phyloP scores from a whole-genome alignment of 2,888 invertebrate genomes.

The Hydriomena furcata region DNA sequence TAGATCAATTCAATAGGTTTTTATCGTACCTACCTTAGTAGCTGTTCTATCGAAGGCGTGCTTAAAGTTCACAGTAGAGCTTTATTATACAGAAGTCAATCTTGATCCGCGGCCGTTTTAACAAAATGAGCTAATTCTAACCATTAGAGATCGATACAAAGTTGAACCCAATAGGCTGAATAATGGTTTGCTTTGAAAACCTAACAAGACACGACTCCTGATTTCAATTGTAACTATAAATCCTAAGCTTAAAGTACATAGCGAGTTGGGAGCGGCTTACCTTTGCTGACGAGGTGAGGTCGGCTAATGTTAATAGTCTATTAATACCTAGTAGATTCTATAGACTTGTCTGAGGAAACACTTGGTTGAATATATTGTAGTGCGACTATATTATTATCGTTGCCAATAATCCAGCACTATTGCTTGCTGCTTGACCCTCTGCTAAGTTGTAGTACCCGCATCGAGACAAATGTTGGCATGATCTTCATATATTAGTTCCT shows the following conservation, averaged over 20 bases:
- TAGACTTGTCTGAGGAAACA: constrained; percentile 7
- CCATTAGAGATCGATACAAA: constrained; percentile 38
- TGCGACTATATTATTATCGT: neutral
- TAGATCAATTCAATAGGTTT: neutral
- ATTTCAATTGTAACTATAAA: constrained; percentile 46
- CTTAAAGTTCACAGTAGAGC: constrained; percentile 4
- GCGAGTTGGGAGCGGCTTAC: constrained; percentile 52
- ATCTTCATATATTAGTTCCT: no score
- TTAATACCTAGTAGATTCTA: constrained; percentile 3
- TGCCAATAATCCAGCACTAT: neutral
- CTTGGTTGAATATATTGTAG: neutral
- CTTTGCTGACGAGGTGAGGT: constrained; percentile 54
- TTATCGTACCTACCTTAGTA: neutral
- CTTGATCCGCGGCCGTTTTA: constrained; percentile 23
- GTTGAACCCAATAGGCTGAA: constrained; percentile 42
- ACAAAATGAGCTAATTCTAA: constrained; percentile 30
- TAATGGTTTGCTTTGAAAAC: constrained; percentile 43
- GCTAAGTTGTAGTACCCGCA: no score
- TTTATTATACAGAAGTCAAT: constrained; percentile 22
- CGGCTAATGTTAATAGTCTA: constrained; percentile 45
- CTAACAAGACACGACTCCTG: constrained; percentile 59
- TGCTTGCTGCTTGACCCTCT: no score
- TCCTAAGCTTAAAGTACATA: constrained; percentile 45
- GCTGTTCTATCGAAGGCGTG: neutral
- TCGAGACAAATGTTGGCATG: no score